These are phyloP conservation scores for Leiothrix lutea DNA, from an alignment of 2,113 vertebrate genomes.

Conservation along the genomic window DNA sequence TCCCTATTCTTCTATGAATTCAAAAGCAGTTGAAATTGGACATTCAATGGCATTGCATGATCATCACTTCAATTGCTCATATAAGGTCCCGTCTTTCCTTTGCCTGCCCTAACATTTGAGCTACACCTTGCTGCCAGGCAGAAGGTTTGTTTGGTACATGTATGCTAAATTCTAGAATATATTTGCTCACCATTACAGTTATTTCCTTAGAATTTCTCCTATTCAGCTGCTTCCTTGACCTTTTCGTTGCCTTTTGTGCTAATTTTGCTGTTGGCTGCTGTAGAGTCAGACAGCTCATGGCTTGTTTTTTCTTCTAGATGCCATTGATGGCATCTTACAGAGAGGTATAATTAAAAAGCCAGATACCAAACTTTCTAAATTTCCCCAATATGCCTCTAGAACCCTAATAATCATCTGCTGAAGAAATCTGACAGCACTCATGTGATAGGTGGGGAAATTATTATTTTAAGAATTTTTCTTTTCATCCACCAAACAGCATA, in stretches of 20 bases:
- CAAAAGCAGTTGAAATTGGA: slow-evolving; percentile 10
- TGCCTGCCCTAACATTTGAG: slow-evolving; percentile 12
- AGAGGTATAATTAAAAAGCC: slow-evolving; percentile 53
- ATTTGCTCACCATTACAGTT: slow-evolving; percentile 16
- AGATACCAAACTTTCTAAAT: slow-evolving; percentile 11
- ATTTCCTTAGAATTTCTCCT: slow-evolving; percentile 19
- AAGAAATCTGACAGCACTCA: slow-evolving; percentile 41
- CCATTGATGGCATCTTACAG: slow-evolving; percentile 44
- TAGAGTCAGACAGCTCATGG: slow-evolving; percentile 55
- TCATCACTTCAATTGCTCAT: neutral
- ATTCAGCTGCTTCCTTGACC: neutral
- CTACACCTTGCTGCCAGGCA: neutral
- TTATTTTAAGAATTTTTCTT: slow-evolving; percentile 55
- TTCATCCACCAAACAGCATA: slow-evolving; percentile 36
- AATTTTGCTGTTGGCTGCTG: slow-evolving; percentile 64
- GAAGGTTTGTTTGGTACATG: slow-evolving; percentile 4
- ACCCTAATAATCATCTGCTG: slow-evolving; percentile 1
- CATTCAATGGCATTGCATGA: neutral
- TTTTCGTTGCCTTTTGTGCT: slow-evolving; percentile 28
- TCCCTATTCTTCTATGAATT: neutral
- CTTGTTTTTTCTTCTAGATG: slow-evolving; percentile 50
- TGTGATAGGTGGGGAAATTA: neutral
- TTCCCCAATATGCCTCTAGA: slow-evolving; percentile 39
- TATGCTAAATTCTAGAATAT: slow-evolving; percentile 39
- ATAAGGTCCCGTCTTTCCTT: neutral